A percentile compares a stretch with the other conserved stretches of the same genome.
phyloP scores from a whole-genome alignment of 1,140 invertebrate genomes.

The Calephelis virginiensis region DNA sequence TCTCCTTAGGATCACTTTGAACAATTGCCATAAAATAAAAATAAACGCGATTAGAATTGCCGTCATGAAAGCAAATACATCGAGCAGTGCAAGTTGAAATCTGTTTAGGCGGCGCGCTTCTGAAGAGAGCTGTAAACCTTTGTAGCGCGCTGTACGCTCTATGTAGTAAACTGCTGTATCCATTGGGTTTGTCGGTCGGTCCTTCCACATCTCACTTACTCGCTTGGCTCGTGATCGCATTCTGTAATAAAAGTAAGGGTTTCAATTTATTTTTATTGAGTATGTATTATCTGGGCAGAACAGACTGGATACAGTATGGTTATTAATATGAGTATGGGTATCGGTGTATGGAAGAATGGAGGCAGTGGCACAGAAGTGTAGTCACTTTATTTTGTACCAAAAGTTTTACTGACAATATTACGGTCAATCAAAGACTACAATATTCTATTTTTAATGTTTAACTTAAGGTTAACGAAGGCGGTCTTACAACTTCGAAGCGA shows the following conservation, averaged over 20 bases:
- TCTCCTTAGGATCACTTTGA: not conserved
- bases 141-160: conserved; percentile 79
- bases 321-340: no score
- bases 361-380: no score
- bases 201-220: conserved; percentile 64
- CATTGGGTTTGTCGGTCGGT: conserved; percentile 68
- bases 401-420: no score
- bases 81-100: conserved; percentile 28
- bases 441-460: no score
- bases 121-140: conserved; percentile 66
- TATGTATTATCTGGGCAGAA: no score
- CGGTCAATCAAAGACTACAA: no score
- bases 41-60: not conserved
- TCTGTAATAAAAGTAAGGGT: conserved; percentile 26
- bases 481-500: no score
- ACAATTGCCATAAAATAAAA: conserved; percentile 10
- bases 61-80: conserved; percentile 23
- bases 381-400: no score
- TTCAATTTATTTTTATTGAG: no score
- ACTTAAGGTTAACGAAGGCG: no score
- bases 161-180: conserved; percentile 79
- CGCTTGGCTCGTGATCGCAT: conserved; percentile 46
- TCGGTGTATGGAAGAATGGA: no score
- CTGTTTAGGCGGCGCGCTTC: conserved; percentile 26
- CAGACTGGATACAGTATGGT: no score